These are phyloP conservation scores for Sebastes baramenuke DNA, from an alignment of 2,797 vertebrate species.

Conservation along the genomic window DNA sequence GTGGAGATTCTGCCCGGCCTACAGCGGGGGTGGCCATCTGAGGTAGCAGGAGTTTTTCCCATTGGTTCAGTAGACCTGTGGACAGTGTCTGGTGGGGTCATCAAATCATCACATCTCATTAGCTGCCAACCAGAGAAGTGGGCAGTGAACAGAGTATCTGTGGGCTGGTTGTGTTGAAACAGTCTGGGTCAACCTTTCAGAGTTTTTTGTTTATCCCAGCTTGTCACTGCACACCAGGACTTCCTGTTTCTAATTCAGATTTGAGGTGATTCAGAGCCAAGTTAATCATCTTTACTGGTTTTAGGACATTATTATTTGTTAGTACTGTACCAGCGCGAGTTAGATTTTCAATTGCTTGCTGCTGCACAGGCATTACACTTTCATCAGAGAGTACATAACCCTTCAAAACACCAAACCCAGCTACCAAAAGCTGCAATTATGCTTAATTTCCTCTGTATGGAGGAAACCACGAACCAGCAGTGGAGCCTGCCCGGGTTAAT, in stretches of 20 bases:
- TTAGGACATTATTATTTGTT: background rate
- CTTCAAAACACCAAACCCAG: conserved; percentile 5
- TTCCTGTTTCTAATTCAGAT: conserved; percentile 18
- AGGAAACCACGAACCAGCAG: background rate
- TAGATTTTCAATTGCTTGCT: background rate
- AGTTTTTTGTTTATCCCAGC: conserved; percentile 21
- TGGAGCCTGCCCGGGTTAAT: background rate
- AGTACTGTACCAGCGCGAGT: background rate
- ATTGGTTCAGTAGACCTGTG: conserved; percentile 47
- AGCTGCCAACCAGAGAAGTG: conserved; percentile 21
- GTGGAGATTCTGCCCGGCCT: conserved; percentile 28
- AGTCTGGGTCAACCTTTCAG: conserved; percentile 31
- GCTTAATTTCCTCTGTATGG: conserved; percentile 7
- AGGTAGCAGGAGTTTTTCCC: conserved; percentile 38
- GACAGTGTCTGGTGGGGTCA: conserved; percentile 45
- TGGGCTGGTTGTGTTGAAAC: conserved; percentile 36
- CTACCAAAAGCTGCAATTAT: background rate
- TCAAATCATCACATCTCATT: conserved; percentile 35
- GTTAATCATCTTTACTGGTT: conserved; percentile 2
- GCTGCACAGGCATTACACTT: background rate
- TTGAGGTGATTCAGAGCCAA: background rate
- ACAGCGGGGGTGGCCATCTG: conserved; percentile 51
- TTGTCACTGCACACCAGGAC: conserved; percentile 14
- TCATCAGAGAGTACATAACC: background rate
- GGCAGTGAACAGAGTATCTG: conserved; percentile 22